Base-by-base conservation (phyloP, 2,797 vertebrate genomes). In the Fistularia tabacaria region DNA sequence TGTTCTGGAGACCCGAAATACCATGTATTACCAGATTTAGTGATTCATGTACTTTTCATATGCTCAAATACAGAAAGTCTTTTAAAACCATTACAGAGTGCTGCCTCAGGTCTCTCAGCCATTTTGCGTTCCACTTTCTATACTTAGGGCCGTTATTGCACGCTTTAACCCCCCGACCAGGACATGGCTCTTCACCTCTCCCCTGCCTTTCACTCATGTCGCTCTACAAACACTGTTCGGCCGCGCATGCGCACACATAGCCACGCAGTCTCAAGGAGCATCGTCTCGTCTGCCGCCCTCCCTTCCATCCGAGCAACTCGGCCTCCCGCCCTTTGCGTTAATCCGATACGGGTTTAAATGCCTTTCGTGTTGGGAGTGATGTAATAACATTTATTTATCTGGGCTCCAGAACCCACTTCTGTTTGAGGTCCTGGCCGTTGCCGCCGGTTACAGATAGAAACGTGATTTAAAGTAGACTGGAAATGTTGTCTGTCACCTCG, bases 281-380 rank as follows among this genome's bases (percentile, higher is more conserved):
- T 10, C 1, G 42, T 64, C 58, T 73, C 50, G 48, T 62, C 55
- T 79, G 62, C 58, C 69, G 74, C 64, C 68, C 71, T 76, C 74
- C 57, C 3, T 60, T 69, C 77, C 65, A 52, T 74, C 58, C 64
- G 77, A 81, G 74, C 68, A 82, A 76, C 73, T 81, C 75, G 78
- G 59, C 64, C 46, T 46, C 43, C 60, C 64, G 69, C 59, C 69
- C 74, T 67, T 74, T 71, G 53, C 69, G 45, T 83, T 82, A 85
- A 86, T 86, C 83, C 82, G 82, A 85, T 85, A 85, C 77, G 69
- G 74, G 59, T 83, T 81, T 86, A 83, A 86, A 83, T 71, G 76
- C 55, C 55, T 69, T 64, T n/a, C 42, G 12, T 13, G 13, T 43
- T 43, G 9, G 10, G 6, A 43, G 41, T 7, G 41, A 43, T 43